A percentile compares a stretch with the other conserved stretches of the same genome.
These are phyloP conservation scores for Polypterus bichir DNA, from an alignment of 2,113 vertebrate genomes.

Conservation along the genomic window DNA sequence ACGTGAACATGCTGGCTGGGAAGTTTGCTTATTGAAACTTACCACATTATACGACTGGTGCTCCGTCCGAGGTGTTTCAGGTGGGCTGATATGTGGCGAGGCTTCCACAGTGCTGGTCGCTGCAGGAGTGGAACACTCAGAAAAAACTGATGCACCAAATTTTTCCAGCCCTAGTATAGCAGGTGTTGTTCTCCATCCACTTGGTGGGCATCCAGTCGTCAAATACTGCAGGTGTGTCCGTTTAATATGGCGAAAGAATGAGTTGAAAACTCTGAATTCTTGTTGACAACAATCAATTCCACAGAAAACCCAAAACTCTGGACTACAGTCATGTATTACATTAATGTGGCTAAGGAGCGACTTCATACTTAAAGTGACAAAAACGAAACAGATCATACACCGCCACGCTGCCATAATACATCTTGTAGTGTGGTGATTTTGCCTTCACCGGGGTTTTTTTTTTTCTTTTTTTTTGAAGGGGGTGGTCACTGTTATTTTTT, in stretches of 20 bases:
- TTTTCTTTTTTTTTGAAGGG: too few species aligned
- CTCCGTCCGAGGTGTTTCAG: too few species aligned
- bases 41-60: too few species aligned
- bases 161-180: too few species aligned
- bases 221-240: not conserved
- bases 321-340: not conserved
- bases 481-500: not conserved
- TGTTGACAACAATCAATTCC: not conserved
- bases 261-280: conserved; percentile 1
- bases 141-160: too few species aligned
- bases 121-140: too few species aligned
- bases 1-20: too few species aligned
- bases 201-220: not conserved
- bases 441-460: too few species aligned
- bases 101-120: too few species aligned
- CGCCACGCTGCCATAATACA: not conserved
- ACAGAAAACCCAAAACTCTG: conserved; percentile 5
- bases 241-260: not conserved
- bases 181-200: not conserved
- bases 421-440: too few species aligned
- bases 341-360: conserved; percentile 10
- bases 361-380: conserved; percentile 9
- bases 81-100: too few species aligned
- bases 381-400: conserved; percentile 10
- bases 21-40: too few species aligned